Conservation (phyloP, 53 echinoderm and acorn worm species). For the Pentamera pediparva region DNA sequence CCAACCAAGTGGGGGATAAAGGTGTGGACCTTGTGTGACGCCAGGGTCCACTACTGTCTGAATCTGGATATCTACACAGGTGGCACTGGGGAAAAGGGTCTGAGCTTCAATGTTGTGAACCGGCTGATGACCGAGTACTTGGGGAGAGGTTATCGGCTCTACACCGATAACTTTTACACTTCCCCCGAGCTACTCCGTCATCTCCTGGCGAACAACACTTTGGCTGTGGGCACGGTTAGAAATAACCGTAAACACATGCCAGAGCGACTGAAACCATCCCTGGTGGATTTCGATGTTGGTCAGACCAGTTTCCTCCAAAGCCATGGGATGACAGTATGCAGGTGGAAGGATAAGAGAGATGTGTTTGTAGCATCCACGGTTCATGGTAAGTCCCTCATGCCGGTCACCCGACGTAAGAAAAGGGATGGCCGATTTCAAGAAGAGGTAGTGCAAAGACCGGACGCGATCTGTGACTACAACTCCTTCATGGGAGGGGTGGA, state of each 20-base stretch:
- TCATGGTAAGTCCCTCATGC: neutral
- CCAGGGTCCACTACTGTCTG: neutral
- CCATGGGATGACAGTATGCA: conserved; percentile 18
- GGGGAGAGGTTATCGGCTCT: conserved; percentile 1
- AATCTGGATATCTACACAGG: conserved; percentile 16
- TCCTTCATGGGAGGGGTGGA: conserved; percentile 2
- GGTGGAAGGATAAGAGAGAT: conserved; percentile 33
- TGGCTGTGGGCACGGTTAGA: conserved; percentile 29
- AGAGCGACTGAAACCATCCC: neutral
- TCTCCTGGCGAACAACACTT: conserved; percentile 9
- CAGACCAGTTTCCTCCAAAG: neutral
- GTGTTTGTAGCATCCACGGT: conserved; percentile 23
- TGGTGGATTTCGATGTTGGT: neutral
- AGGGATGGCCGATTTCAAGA: neutral
- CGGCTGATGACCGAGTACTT: conserved; percentile 14
- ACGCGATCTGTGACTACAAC: conserved; percentile 11
- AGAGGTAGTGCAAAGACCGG: neutral
- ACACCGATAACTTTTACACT: conserved; percentile 26
- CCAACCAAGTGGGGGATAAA: conserved; percentile 7
- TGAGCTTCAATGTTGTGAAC: conserved; percentile 28
- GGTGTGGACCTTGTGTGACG: conserved; percentile 12
- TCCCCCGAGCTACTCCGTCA: neutral
- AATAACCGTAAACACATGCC: conserved; percentile 4
- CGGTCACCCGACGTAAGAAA: neutral
- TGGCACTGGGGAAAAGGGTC: conserved; percentile 23